phyloP scores from a whole-genome alignment of 2,888 invertebrate species.

The Gymnoscelis rufifasciata region DNA sequence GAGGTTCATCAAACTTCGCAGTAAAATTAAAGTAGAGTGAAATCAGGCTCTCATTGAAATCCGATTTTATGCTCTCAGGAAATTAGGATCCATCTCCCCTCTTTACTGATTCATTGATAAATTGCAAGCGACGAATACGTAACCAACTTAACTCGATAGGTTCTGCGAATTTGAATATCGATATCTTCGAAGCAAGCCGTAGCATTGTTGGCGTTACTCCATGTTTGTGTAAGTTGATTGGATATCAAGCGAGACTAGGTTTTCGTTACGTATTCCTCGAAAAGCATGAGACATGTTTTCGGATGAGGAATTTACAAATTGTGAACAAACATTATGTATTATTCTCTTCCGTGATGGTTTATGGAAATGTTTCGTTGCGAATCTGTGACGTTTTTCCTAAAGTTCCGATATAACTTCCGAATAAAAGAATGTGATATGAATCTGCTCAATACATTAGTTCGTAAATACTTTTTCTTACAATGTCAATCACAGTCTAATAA shows the following conservation, averaged over 20 bases:
- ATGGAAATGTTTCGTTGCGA: no score
- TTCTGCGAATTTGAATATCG: slow-evolving; percentile 18
- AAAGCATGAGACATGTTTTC: slow-evolving; percentile 1
- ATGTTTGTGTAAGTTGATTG: slow-evolving; percentile 16
- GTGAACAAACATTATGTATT: neutral
- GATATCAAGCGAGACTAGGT: slow-evolving; percentile 9
- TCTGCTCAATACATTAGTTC: no score
- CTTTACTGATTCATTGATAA: slow-evolving; percentile 17
- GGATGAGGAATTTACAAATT: neutral
- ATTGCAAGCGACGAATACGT: slow-evolving; percentile 12
- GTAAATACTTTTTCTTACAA: slow-evolving; percentile 13
- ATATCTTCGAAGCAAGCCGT: slow-evolving; percentile 10
- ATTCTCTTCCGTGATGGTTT: neutral
- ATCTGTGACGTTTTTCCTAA: neutral
- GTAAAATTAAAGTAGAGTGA: neutral
- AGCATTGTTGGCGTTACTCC: slow-evolving; percentile 16
- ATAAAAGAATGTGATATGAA: no score
- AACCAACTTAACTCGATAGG: slow-evolving; percentile 4
- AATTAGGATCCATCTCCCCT: slow-evolving; percentile 1
- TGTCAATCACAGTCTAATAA: slow-evolving; percentile 10
- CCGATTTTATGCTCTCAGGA: neutral
- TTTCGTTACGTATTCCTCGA: neutral
- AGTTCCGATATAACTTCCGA: no score
- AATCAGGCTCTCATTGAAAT: slow-evolving; percentile 3
- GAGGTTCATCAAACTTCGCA: neutral